Base-by-base conservation (phyloP, 2,113 vertebrate genomes). In the Pedetes capensis region DNA sequence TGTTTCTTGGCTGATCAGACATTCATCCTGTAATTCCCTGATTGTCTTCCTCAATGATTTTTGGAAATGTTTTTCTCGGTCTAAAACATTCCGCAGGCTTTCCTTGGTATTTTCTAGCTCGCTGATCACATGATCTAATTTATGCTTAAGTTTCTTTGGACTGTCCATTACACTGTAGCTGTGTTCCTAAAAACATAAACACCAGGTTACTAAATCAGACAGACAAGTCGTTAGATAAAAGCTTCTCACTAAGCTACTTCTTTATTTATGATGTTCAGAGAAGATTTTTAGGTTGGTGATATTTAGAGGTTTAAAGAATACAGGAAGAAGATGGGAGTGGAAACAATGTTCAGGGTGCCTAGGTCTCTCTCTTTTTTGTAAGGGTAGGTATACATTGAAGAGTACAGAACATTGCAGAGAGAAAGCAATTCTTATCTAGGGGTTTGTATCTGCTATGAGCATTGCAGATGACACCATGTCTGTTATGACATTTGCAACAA, bases 101-200 rank as follows among this genome's bases (percentile, higher is more conserved):
- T 93, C 92, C 96, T 97, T 96, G 83, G 97, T 95, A 64, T 97
- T 87, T 66, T 97, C 97, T 53, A 97, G 96, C 94, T 97, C 96
- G 87, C 71, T 94, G 97, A 97, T 96, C 89, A 97, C 96, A 49
- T 87, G 91, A 84, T 97, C 97, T 95, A 97, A 85, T 93, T 97
- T 96, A 94, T 93, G 95, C 55, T 97, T 97, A 86, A 97, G 96
- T 82, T 96, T 97, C 96, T 96, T 97, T 89, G 97, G 97, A 76
- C 97, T 97, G 93, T 97, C 97, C 97, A 95, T 97, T 83, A 97
- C 91, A 95, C 97, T 97, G 97, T 97, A 97, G 96, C 97, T 97
- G 83, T 97, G 97, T 72, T 97, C 97, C 97, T 97, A 75, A 94
- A 97, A 97, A 95, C 34, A 96, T 53, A 96, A 95, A 93, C 10